Base-by-base conservation (phyloP, 2,797 vertebrate species). In the Molossus alvarezi region DNA sequence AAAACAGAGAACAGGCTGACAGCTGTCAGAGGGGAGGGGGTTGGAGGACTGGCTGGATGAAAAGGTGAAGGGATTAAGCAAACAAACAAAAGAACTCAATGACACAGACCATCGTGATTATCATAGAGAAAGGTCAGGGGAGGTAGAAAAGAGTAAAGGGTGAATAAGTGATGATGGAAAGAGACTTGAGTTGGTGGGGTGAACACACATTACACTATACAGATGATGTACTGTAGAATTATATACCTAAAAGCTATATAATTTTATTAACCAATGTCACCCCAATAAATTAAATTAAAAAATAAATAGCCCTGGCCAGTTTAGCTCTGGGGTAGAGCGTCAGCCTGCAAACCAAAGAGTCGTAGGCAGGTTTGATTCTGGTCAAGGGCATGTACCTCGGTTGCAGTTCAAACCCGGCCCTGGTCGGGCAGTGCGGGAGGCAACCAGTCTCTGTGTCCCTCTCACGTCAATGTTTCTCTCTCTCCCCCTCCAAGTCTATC, bases 1-100 rank as follows among this genome's bases (percentile, higher is more conserved):
- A 96, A 58, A 95, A 88, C 67, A 81, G 55, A 79, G 53, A 58
- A 37, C 4, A 58, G 53, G 58, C n/a, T 58, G 55, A 41, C 76
- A 79, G 33, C 12, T 58, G 8, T 37, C 33, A 79, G 20, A 37
- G 12, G 29, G n/a, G n/a, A 58, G 4, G n/a, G 1, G 7, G 23
- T 79, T 5, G 53, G 29, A 11, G 76, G n/a, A 37, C 13, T 77
- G n/a, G 33, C 13, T 77, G n/a, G 33, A 14, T 80, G 33, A 58
- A 58, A 58, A 37, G 11, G 7, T 80, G 14, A 58, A 71, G 14
- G 55, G 33, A 80, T 80, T 80, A 58, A 37, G 21, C 76, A 80
- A 58, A 80, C n/a, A 14, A 41, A 58, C 41, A 79, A 58, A 57
- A 80, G 23, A 23, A 1, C n/a, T 58, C 33, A 41, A 9, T 15